Percentiles rank a stretch among this genome's conserved stretches.
Evolutionary conservation across 2,113 vertebrate genomes (phyloP).

Genomic region (Thomomys bottae): DNA sequence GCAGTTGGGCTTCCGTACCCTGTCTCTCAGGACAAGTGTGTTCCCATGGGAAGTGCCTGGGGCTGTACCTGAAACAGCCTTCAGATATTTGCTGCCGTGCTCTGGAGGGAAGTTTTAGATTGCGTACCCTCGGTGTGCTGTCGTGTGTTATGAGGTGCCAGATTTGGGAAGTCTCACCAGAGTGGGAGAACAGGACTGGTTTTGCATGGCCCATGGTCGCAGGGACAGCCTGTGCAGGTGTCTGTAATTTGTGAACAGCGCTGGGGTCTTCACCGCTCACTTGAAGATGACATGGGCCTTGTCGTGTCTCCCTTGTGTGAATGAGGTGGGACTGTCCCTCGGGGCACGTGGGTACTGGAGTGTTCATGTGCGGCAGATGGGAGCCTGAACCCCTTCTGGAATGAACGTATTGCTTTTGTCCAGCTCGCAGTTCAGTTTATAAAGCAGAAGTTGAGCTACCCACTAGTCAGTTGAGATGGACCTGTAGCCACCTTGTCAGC

Average conservation of each 20-base stretch:
- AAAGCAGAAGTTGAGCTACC: background rate
- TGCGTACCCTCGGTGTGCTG: background rate
- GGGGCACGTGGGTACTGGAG: too few relatives aligned
- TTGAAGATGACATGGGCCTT: conserved; percentile 55
- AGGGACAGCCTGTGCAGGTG: background rate
- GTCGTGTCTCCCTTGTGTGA: conserved; percentile 18
- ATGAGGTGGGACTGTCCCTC: too few relatives aligned
- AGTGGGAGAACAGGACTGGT: background rate
- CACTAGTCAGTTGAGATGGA: background rate
- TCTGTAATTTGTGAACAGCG: background rate
- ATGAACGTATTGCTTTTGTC: conserved; percentile 12
- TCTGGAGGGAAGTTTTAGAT: conserved; percentile 24
- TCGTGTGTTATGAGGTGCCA: conserved; percentile 6
- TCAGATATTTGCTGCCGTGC: background rate
- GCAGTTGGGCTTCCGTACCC: background rate
- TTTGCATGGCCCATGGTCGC: background rate
- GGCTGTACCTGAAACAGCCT: background rate
- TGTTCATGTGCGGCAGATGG: too few relatives aligned
- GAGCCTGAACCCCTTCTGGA: background rate
- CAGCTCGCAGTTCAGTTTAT: conserved; percentile 17
- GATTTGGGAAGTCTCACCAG: conserved; percentile 36
- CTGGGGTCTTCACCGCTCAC: background rate
- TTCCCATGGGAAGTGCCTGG: too few relatives aligned
- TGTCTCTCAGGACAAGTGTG: too few relatives aligned
- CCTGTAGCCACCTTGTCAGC: too few relatives aligned